Base-by-base conservation (phyloP, 2,113 vertebrate genomes). In the Podocnemis expansa region DNA sequence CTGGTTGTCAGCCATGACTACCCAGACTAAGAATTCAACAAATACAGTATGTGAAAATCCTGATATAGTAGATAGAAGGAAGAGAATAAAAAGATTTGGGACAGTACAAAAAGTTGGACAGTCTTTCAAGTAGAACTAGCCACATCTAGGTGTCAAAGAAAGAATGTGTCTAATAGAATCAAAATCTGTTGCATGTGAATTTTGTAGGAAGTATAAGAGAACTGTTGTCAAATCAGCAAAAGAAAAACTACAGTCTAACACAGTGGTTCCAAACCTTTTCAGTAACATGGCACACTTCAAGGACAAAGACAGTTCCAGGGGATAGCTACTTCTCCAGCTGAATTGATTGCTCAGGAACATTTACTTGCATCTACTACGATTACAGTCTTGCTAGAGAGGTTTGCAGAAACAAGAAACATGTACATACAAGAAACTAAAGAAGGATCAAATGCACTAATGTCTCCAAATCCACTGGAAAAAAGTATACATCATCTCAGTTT, bases 1-100 rank as follows among this genome's bases (percentile, higher is more conserved):
- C 55, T 89, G 87, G 29, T 88, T 93, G 96, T 95, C 93, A 87
- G 75, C 76, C 83, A 91, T 93, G 88, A 70, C 27, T 58, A 79
- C 56, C 88, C 51, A 52, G 51, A 52, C 51, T 52, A 79, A 90
- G 75, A 84, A 84, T 84, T 82, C 52, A 82, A 56, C 51, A 82
- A 47, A 52, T 60, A 84, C 52, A 43, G 13, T 51, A 58, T 81
- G 25, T 75, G 78, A 91, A 85, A 78, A 91, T 88, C 87, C 88
- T 91, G 63, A 82, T 17, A 67, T 19, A 34, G 83, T 2, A 29
- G 76, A 43, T 76, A 16, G 49, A 58, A 43, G 38, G 70, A 41
- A 49, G 54, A 52, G 25, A 63, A 52, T 13, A 47, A 67, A 47
- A 38, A 24, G 25, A 75, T n/a, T 45, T 29, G 14, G 25, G 84